Evolutionary conservation across 2,888 invertebrate species (phyloP), one percentile per base, ranked within the genome.

Genomic region (Stenurella melanura): DNA sequence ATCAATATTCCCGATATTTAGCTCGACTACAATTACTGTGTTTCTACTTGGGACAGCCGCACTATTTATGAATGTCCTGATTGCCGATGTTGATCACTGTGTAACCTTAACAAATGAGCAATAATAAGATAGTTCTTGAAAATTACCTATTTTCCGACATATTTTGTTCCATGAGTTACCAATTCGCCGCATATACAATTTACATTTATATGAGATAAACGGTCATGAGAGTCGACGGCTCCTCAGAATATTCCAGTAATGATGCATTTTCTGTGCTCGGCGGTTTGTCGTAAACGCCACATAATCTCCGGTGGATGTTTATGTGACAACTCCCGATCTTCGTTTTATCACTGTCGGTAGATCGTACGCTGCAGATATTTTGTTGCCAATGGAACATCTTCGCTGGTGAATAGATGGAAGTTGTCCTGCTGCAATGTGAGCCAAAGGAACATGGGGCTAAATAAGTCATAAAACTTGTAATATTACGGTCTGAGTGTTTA

Each of bases 241-340:
- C n/a, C 15, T n/a, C 50, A 7, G 42, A 9, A 42, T 42, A 12
- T 42, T n/a, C n/a, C 50, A 50, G n/a, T 50, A 50, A 50, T 50
- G 50, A 50, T 50, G n/a, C 50, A 50, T n/a, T 4, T 50, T 15
- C n/a, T n/a, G 50, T 50, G 50, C 50, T 50, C 50, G n/a, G n/a
- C n/a, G 12, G 15, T n/a, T 50, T n/a, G 50, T 50, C n/a, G n/a
- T 50, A 50, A 50, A 50, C n/a, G n/a, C 50, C n/a, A 50, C 50
- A 50, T 50, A 50, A 50, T 50, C 50, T 50, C 50, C 50, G 50
- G 50, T 50, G n/a, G n/a, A 50, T 50, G 50, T 50, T 50, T 50
- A 50, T 50, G 50, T n/a, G 50, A 50, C 50, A 50, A n/a, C 5
- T 50, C n/a, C 1, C 6, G 50, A 50, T 50, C 50, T 50, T 50